These are phyloP conservation scores for Botia kubotai DNA, from an alignment of 2,797 vertebrate species.

Conservation along the genomic window DNA sequence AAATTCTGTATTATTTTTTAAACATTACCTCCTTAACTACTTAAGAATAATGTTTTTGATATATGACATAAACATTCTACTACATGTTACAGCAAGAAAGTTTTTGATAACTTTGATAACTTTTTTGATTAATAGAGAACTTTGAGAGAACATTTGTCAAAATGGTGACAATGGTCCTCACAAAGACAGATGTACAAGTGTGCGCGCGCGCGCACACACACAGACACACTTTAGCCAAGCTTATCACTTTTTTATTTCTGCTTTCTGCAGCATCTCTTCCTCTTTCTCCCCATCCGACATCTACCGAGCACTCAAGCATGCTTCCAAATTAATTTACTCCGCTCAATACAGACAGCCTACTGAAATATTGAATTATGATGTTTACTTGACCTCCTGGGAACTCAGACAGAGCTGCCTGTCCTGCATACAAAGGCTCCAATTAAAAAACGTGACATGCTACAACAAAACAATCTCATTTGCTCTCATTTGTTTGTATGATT, in stretches of 20 bases:
- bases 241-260: constrained; percentile 70
- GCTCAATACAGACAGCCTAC: constrained; percentile 64
- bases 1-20: too few species aligned
- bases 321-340: constrained; percentile 76
- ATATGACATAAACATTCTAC: too few species aligned
- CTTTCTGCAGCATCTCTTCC: constrained; percentile 53
- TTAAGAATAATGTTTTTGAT: too few species aligned
- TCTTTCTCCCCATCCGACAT: constrained; percentile 51
- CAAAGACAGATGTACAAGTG: too few species aligned
- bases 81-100: too few species aligned
- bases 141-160: too few species aligned
- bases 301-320: constrained; percentile 59
- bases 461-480: constrained; percentile 2
- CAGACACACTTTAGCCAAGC: constrained; percentile 66
- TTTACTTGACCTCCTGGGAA: constrained; percentile 67
- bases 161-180: too few species aligned
- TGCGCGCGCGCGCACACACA: not conserved
- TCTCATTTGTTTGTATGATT: not conserved
- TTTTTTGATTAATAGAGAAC: too few species aligned
- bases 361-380: constrained; percentile 64
- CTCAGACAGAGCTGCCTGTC: constrained; percentile 47
- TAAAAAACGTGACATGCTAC: constrained; percentile 1
- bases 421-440: constrained; percentile 15
- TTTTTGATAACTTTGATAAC: too few species aligned
- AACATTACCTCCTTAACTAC: too few species aligned